Base-by-base conservation (phyloP, 2,113 vertebrate species). In the Monarcha castaneiventris region DNA sequence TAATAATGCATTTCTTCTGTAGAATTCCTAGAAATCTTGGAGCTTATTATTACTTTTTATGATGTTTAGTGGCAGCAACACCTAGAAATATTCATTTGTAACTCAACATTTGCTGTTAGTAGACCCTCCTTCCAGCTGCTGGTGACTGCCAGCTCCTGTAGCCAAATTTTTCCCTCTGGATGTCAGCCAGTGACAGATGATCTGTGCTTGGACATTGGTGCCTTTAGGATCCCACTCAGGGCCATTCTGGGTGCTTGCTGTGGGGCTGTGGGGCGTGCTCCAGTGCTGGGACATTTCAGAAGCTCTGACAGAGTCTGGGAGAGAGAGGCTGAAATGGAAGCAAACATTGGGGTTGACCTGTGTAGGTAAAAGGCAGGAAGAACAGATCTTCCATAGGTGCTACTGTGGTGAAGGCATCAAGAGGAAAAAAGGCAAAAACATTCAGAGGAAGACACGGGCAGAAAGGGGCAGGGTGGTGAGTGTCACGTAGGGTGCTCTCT, bases 401-500 rank as follows among this genome's bases (percentile, higher is more conserved):
- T 19, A 51, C 48, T 67, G 51, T 14, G 59, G 27, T 37, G 43
- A 49, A 58, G 33, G 39, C 2, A 1, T 25, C 1, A 2, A 68
- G 41, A 64, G 32, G 30, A 33, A 79, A 67, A 41, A 46, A 23
- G 43, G 39, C 37, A 71, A 62, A 66, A 48, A 14, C 14, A 25
- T 15, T 59, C 1, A 0, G n/a, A 25, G 27, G 63, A 72, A 74
- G 52, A 33, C 18, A 23, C 1, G 8, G 41, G n/a, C n/a, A 86
- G 72, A 77, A 46, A 25, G 44, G 84, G 26, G 46, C 37, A 67
- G n/a, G 8, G 10, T 30, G 61, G 13, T 62, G 9, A 26, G 41
- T 55, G 39, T 49, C 43, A 30, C 0, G 0, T 13, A 9, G 26
- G n/a, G 43, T 6, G 22, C 26, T 46, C 19, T 51, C 35, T 35